phyloP scores from a whole-genome alignment of 2,888 invertebrate species.

The Chalcis sispes region DNA sequence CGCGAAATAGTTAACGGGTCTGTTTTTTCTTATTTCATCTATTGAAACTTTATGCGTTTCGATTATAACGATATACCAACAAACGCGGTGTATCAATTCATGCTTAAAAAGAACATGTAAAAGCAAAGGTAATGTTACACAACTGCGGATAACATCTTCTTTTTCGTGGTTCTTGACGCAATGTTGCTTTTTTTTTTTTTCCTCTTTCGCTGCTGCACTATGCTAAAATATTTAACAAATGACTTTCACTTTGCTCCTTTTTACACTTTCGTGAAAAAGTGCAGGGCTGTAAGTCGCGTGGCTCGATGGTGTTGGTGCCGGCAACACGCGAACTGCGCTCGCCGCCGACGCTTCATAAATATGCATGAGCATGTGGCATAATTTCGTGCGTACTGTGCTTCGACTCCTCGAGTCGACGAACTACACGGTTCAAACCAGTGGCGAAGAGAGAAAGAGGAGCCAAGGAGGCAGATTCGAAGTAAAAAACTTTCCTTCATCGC shows the following conservation, averaged over 20 bases:
- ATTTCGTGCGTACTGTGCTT: conserved; percentile 49
- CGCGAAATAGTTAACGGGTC: conserved; percentile 15
- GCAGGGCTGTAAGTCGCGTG: background rate
- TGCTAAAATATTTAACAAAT: conserved; percentile 54
- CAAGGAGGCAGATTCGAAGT: background rate
- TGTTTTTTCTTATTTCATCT: background rate
- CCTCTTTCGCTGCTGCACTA: no score
- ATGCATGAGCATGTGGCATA: conserved; percentile 57
- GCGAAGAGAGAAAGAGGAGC: background rate
- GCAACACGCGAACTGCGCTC: conserved; percentile 40
- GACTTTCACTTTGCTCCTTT: conserved; percentile 47
- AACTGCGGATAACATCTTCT: conserved; percentile 39
- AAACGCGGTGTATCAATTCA: background rate
- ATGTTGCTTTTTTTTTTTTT: no score
- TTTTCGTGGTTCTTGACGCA: background rate
- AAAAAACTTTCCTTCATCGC: conserved; percentile 37
- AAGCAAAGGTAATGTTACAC: background rate
- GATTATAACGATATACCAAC: background rate
- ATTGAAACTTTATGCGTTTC: conserved; percentile 5
- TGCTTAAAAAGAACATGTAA: no score
- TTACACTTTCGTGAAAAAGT: conserved; percentile 49
- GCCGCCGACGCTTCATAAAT: conserved; percentile 44
- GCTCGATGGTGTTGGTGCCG: background rate
- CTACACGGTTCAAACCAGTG: background rate
- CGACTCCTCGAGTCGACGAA: background rate